These are phyloP conservation scores for Ennomos quercinarius DNA, from an alignment of 2,888 invertebrate species.

Conservation along the genomic window DNA sequence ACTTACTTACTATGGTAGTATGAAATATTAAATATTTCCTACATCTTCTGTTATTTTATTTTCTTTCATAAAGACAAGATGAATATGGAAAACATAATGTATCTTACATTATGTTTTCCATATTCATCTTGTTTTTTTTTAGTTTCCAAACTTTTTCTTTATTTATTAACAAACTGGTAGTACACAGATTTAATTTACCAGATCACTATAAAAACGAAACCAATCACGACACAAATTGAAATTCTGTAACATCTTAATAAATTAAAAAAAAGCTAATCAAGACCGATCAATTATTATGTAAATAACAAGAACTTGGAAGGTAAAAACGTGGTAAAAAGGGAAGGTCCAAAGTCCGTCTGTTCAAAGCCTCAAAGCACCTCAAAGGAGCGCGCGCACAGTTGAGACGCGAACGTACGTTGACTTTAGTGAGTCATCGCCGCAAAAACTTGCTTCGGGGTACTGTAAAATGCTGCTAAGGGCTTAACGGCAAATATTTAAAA, in stretches of 20 bases:
- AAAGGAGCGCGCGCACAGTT: slow-evolving; percentile 47
- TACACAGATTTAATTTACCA: too few species aligned
- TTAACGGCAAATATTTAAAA: too few species aligned
- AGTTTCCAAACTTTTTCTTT: too few species aligned
- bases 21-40: too few species aligned
- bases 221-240: slow-evolving; percentile 1
- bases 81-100: too few species aligned
- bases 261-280: slow-evolving; percentile 22
- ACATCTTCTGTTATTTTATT: too few species aligned
- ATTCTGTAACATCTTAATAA: slow-evolving; percentile 5
- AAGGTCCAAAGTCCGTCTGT: slow-evolving; percentile 27
- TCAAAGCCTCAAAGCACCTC: slow-evolving; percentile 39
- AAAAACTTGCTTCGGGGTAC: slow-evolving; percentile 56
- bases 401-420: slow-evolving; percentile 63
- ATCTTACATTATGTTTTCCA: too few species aligned
- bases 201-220: not conserved
- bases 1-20: too few species aligned
- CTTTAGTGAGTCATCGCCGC: slow-evolving; percentile 69
- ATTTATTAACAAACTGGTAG: too few species aligned
- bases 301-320: slow-evolving; percentile 9
- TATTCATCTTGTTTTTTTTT: too few species aligned
- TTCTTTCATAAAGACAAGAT: too few species aligned
- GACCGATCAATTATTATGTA: slow-evolving; percentile 18
- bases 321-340: slow-evolving; percentile 6
- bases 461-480: slow-evolving; percentile 24